Evolutionary conservation across 2,888 invertebrate species (phyloP).

Genomic region (Dicyrtoma fusca): DNA sequence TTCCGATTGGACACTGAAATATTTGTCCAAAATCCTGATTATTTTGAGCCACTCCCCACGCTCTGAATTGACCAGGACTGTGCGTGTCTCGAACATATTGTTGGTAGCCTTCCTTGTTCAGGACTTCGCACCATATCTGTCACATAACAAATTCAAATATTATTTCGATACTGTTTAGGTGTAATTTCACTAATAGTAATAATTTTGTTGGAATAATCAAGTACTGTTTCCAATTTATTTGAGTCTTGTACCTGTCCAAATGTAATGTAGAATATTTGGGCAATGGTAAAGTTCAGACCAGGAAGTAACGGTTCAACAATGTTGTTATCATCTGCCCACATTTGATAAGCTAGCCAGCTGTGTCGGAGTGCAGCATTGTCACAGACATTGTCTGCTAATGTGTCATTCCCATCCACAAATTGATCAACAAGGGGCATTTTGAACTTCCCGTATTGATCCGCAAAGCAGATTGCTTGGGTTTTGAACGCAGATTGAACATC

Average conservation of each 20-base stretch:
- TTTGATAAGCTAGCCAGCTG: constrained; percentile 57
- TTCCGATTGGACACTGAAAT: constrained; percentile 59
- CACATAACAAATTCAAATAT: not conserved
- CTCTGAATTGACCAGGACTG: constrained; percentile 59
- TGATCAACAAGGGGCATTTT: constrained; percentile 56
- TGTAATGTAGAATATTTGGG: constrained; percentile 60
- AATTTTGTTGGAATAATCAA: no score
- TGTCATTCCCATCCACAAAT: constrained; percentile 60
- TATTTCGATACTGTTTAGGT: no score
- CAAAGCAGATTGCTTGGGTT: constrained; percentile 58
- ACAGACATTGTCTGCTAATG: constrained; percentile 60
- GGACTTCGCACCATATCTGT: constrained; percentile 60
- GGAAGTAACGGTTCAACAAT: constrained; percentile 57
- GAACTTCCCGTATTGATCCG: constrained; percentile 58
- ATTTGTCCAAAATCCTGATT: constrained; percentile 58
- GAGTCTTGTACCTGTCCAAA: constrained; percentile 61
- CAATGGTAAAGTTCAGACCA: constrained; percentile 59
- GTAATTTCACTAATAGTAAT: no score
- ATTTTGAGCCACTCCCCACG: constrained; percentile 58
- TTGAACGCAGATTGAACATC: constrained; percentile 58
- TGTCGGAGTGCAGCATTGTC: constrained; percentile 59
- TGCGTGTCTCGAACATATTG: constrained; percentile 59
- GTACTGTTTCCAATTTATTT: no score
- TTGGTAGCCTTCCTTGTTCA: constrained; percentile 59
- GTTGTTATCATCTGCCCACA: constrained; percentile 57